phyloP scores from a whole-genome alignment of 2,113 vertebrate genomes.

The Lampris megalopsis region DNA sequence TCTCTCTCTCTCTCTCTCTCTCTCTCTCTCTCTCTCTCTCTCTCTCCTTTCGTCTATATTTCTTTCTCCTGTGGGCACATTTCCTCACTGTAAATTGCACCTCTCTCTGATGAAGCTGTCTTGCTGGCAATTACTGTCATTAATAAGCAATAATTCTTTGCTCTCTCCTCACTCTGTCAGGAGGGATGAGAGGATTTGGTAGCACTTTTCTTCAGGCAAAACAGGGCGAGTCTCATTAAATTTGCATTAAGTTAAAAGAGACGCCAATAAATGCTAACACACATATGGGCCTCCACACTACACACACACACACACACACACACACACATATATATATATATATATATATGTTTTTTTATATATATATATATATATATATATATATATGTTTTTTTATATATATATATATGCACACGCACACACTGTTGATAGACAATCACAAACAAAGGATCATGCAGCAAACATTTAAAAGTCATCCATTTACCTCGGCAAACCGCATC shows the following conservation, averaged over 20 bases:
- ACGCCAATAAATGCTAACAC: not conserved
- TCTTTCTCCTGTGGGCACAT: slow-evolving; percentile 1
- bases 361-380: not conserved
- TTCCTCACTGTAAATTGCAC: slow-evolving; percentile 21
- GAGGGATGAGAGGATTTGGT: slow-evolving; percentile 77
- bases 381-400: not conserved
- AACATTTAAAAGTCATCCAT: too few relatives aligned
- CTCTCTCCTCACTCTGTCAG: slow-evolving; percentile 71
- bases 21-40: not conserved
- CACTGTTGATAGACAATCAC: not conserved
- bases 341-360: slow-evolving; percentile 15
- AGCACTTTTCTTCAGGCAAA: slow-evolving; percentile 75
- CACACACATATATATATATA: slow-evolving; percentile 17
- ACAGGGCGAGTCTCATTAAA: slow-evolving; percentile 80
- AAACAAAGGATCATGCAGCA: too few relatives aligned
- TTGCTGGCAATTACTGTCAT: slow-evolving; percentile 78
- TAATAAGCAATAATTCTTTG: slow-evolving; percentile 84
- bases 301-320: slow-evolving; percentile 24
- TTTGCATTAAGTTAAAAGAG: slow-evolving; percentile 71
- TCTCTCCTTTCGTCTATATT: not conserved
- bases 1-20: not conserved
- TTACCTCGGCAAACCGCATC: too few relatives aligned
- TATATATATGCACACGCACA: not conserved
- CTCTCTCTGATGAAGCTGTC: slow-evolving; percentile 12
- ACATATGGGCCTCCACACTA: not conserved